Evolutionary conservation across 2,888 invertebrate species (phyloP), one percentile per base, ranked within the genome.

Genomic region (Caenorhabditis wallacei): DNA sequence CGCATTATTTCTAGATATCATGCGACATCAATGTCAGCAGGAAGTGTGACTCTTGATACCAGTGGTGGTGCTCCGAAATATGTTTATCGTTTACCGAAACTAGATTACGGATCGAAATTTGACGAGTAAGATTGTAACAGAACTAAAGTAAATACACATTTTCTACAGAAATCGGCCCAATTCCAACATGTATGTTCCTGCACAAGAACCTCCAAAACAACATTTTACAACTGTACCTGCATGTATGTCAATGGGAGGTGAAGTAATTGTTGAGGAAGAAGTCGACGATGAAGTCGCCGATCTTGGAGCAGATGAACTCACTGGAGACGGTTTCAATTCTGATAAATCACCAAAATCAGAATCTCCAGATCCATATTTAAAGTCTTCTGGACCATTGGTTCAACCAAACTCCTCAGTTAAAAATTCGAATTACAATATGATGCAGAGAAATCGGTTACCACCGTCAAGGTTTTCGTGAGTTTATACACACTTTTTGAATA

Each of bases 191-290:
- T 83, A 71, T 35, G 80, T 83, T 4, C 83, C 83, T 1, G 76
- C 83, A 2, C 61, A 69, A 51, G 83, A 83, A 40, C 75, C 83
- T 11, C 53, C 71, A 4, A 80, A 78, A 61, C 54, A 69, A n/a
- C 83, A 79, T 26, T 83, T 53, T 43, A 78, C 85, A 35, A 86
- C 86, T 24, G 86, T 86, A 5, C 86, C 86, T 0, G 72, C 85
- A 5, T 83, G 82, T 35, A 85, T 86, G 85, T 86, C 86, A 7
- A 86, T 86, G 85, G 86, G 86, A 22, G 86, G 84, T 53, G 84
- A 86, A 54, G 74, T 79, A 22, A 64, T 74, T 8, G 69, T 66
- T 20, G 86, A 86, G 51, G 86, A 86, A 51, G 86, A 84, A 69
- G 59, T 84, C 1, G 81, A 84, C 13, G 83, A 81, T 24, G 63